phyloP scores from a whole-genome alignment of 2,797 vertebrate species.

The Diplodus puntazzo region DNA sequence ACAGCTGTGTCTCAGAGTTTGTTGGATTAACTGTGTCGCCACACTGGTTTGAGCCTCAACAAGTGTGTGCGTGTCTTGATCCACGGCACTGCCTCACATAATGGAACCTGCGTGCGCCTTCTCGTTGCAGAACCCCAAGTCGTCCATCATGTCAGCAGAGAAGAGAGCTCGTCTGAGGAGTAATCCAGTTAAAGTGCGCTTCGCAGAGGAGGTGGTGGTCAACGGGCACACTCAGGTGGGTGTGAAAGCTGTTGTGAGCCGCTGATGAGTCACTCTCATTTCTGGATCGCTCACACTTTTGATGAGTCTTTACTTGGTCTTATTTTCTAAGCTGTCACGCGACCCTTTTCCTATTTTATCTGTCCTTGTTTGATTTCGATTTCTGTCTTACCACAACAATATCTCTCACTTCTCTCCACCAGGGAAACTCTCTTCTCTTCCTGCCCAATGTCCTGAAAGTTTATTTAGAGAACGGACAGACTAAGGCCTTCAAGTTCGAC shows the following conservation, averaged over 20 bases:
- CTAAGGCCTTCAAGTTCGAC: conserved; percentile 98
- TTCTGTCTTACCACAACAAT: conserved; percentile 11
- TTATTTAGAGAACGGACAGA: conserved; percentile 98
- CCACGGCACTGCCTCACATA: no score
- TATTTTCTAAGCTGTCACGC: conserved; percentile 12
- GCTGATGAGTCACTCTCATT: conserved; percentile 16
- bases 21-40: conserved; percentile 3
- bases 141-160: conserved; percentile 96
- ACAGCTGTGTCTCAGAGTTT: conserved; percentile 12
- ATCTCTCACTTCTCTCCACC: conserved; percentile 52
- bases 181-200: conserved; percentile 97
- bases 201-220: conserved; percentile 96
- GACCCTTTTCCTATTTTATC: conserved; percentile 7
- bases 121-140: conserved; percentile 93
- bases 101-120: conserved; percentile 11
- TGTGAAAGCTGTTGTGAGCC: not conserved
- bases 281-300: conserved; percentile 1
- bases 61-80: not conserved
- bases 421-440: conserved; percentile 98
- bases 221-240: conserved; percentile 95
- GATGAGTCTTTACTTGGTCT: conserved; percentile 1
- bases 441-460: conserved; percentile 98
- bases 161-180: conserved; percentile 96
- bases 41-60: not conserved
- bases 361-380: conserved; percentile 17